These are phyloP conservation scores for Dryobates pubescens DNA, from an alignment of 2,797 vertebrate species.

Conservation along the genomic window DNA sequence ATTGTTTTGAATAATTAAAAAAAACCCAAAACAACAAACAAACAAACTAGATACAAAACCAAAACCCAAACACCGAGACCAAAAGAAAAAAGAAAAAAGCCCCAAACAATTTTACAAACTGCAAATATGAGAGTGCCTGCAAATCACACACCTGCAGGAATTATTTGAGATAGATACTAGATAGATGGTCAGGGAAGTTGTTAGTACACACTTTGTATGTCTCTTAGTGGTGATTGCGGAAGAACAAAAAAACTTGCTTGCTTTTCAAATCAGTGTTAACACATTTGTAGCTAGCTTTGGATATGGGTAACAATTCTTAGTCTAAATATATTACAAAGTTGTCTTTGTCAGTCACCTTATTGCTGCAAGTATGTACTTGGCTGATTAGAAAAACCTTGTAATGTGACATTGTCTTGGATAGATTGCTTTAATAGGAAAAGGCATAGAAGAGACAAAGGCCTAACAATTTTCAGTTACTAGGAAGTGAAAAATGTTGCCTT, in stretches of 20 bases:
- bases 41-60: too few relatives aligned
- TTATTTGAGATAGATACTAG: background rate
- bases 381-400: background rate
- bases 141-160: background rate
- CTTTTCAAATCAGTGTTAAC: background rate
- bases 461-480: background rate
- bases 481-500: fast-evolving
- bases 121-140: background rate
- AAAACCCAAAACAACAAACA: background rate
- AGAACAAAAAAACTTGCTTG: background rate
- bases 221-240: background rate
- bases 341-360: background rate
- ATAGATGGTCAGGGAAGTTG: background rate
- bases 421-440: background rate
- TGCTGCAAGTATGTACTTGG: background rate
- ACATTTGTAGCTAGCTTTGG: background rate
- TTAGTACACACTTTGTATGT: background rate
- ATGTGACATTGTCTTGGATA: background rate
- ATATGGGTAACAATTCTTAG: background rate
- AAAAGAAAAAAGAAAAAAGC: background rate
- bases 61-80: background rate
- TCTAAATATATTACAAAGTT: background rate
- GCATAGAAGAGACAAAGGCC: background rate
- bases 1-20: background rate
- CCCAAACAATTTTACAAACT: background rate